phyloP scores from a whole-genome alignment of 2,797 vertebrate species.

The Gorsachius magnificus region DNA sequence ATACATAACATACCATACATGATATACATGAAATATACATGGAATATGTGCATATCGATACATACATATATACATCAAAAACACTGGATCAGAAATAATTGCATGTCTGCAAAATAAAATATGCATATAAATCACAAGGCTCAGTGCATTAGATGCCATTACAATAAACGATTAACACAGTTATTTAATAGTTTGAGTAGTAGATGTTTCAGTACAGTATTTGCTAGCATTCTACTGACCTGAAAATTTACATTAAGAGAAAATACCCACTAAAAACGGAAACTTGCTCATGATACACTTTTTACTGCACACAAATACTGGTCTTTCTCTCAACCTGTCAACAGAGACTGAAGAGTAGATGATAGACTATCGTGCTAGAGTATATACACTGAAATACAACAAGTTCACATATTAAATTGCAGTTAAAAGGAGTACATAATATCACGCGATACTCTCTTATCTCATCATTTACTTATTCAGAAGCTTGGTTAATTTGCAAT shows the following conservation, averaged over 20 bases:
- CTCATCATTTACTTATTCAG: not conserved
- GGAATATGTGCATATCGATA: slow-evolving; percentile 56
- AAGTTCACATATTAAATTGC: not conserved
- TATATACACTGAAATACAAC: slow-evolving; percentile 3
- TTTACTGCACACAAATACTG: slow-evolving; percentile 28
- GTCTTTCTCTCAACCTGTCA: slow-evolving; percentile 3
- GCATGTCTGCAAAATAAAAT: slow-evolving; percentile 72
- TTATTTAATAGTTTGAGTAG: slow-evolving; percentile 63
- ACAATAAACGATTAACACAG: slow-evolving; percentile 65
- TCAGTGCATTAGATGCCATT: slow-evolving; percentile 72
- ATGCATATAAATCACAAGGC: slow-evolving; percentile 65
- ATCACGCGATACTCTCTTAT: not conserved
- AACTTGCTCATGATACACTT: slow-evolving; percentile 37
- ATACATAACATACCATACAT: slow-evolving; percentile 12
- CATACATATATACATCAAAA: slow-evolving; percentile 64
- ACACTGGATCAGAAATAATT: slow-evolving; percentile 70
- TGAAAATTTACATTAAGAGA: slow-evolving; percentile 34
- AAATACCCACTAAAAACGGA: slow-evolving; percentile 31
- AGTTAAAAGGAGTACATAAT: not conserved
- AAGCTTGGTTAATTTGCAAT: slow-evolving; percentile 6
- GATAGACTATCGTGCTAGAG: slow-evolving; percentile 8
- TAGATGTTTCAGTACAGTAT: slow-evolving; percentile 55
- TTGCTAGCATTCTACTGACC: slow-evolving; percentile 52
- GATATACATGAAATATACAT: slow-evolving; percentile 34
- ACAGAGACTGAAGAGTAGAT: not conserved